Conservation (phyloP, 2,113 vertebrate genomes). For the Carassius auratus region DNA sequence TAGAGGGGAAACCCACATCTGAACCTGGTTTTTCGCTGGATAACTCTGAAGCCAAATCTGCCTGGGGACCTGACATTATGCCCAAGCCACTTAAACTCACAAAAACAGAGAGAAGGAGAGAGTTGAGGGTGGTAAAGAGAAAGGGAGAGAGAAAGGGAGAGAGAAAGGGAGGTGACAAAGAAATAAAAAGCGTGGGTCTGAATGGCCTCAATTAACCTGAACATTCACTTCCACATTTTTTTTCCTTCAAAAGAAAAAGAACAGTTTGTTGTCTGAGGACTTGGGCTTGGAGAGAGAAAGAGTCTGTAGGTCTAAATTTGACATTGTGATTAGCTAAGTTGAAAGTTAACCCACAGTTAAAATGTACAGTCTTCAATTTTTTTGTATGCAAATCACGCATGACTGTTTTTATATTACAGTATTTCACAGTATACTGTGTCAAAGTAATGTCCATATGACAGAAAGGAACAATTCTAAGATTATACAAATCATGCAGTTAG, state of each 20-base stretch:
- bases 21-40: constrained; percentile 6
- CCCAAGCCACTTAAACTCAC: constrained; percentile 36
- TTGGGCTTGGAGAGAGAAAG: constrained; percentile 34
- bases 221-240: not conserved
- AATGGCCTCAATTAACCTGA: not conserved
- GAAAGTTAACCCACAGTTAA: not conserved
- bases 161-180: constrained; percentile 12
- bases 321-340: not conserved
- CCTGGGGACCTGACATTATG: constrained; percentile 21
- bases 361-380: too few species aligned
- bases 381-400: too few species aligned
- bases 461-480: too few species aligned
- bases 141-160: not conserved
- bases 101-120: not conserved
- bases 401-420: too few species aligned
- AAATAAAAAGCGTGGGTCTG: constrained; percentile 36
- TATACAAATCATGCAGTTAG: too few species aligned
- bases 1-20: constrained; percentile 19
- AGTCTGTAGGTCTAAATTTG: constrained; percentile 22
- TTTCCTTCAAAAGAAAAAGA: not conserved
- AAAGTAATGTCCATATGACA: too few species aligned
- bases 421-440: too few species aligned
- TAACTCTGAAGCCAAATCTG: constrained; percentile 14
- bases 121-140: not conserved
- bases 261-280: constrained; percentile 32